A percentile compares a stretch with the other conserved stretches of the same genome.
phyloP scores from a whole-genome alignment of 1,140 invertebrate species.

The Mya arenaria region DNA sequence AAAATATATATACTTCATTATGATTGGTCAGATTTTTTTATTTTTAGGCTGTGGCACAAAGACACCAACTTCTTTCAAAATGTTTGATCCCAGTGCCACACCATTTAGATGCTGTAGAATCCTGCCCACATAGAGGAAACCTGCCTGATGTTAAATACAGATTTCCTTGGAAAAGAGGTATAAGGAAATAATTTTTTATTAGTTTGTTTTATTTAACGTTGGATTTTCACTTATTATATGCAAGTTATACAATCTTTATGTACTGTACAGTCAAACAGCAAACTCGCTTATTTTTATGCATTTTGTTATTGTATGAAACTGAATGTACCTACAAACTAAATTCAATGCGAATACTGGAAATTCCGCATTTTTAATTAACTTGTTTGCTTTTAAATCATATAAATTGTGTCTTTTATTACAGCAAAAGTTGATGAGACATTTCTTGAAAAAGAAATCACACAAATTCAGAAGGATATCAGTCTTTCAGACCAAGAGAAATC shows the following conservation, averaged over 20 bases:
- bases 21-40: not conserved
- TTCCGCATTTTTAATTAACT: too few species aligned
- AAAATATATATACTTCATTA: not conserved
- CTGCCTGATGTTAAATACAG: constrained; percentile 43
- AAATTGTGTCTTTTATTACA: not conserved
- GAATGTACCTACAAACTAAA: too few species aligned
- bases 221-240: too few species aligned
- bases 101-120: not conserved
- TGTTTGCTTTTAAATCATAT: too few species aligned
- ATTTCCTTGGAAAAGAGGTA: constrained; percentile 48
- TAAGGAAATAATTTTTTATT: too few species aligned
- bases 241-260: too few species aligned
- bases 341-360: too few species aligned
- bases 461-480: not conserved
- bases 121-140: constrained; percentile 4
- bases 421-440: not conserved
- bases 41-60: constrained; percentile 19
- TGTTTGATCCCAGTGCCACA: constrained; percentile 24
- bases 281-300: too few species aligned
- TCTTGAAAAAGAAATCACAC: not conserved
- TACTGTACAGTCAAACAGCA: too few species aligned
- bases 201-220: too few species aligned
- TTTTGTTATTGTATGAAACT: too few species aligned
- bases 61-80: not conserved
- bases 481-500: too few species aligned